Evolutionary conservation across 1,140 invertebrate species (phyloP).

Genomic region (Zaprionus ornatus): DNA sequence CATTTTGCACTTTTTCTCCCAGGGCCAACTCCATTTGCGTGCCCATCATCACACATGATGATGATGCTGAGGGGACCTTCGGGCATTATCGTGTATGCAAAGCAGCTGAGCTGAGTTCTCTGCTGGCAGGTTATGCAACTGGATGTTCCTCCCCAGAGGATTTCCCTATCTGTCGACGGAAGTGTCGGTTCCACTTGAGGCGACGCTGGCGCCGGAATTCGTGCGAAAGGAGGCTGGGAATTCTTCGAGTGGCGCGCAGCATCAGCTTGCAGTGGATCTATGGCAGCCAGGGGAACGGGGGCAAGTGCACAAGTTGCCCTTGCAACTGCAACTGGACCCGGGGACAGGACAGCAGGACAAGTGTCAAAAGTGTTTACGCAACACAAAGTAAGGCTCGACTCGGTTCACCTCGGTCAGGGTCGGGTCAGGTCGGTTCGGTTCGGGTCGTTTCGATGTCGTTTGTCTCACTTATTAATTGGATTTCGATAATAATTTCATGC

Average conservation of each 20-base stretch:
- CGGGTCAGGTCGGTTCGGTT: not conserved
- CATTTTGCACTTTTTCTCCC: not conserved
- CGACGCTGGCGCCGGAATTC: slow-evolving; percentile 68
- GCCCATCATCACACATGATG: slow-evolving; percentile 11
- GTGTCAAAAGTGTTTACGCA: slow-evolving; percentile 65
- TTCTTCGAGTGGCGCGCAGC: slow-evolving; percentile 13
- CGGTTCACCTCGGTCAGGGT: not conserved
- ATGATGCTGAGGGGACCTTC: not conserved
- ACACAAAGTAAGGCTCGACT: slow-evolving; percentile 32
- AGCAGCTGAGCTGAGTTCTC: slow-evolving; percentile 10
- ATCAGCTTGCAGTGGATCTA: slow-evolving; percentile 40
- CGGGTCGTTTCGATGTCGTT: slow-evolving; percentile 19
- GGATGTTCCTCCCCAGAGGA: slow-evolving; percentile 21
- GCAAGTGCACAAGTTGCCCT: slow-evolving; percentile 24
- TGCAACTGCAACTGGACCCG: not conserved
- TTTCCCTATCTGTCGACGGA: slow-evolving; percentile 40
- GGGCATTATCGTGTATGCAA: slow-evolving; percentile 12
- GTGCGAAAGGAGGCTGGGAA: slow-evolving; percentile 57
- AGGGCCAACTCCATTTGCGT: not conserved
- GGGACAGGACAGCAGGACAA: slow-evolving; percentile 40
- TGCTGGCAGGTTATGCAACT: slow-evolving; percentile 15
- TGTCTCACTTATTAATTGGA: slow-evolving; percentile 72
- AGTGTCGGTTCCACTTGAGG: slow-evolving; percentile 59
- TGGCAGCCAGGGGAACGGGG: not conserved
- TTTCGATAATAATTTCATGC: slow-evolving; percentile 82